Percentiles rank a stretch among this genome's conserved stretches.
These are phyloP conservation scores for Lucilia cuprina DNA, from an alignment of 1,140 invertebrate genomes.

Conservation along the genomic window DNA sequence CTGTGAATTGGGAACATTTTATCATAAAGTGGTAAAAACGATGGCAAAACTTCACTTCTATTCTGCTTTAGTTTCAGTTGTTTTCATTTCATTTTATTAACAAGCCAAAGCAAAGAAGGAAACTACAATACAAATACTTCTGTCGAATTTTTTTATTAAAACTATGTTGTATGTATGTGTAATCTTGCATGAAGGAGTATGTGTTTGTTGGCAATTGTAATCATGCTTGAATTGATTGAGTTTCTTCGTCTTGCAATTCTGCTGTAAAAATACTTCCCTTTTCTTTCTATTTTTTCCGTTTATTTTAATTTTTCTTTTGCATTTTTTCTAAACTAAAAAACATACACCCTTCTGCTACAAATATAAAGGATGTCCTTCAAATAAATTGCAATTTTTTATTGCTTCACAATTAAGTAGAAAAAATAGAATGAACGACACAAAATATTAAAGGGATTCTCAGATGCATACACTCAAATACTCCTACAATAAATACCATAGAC, in stretches of 20 bases:
- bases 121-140: neutral
- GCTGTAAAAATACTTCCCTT: neutral
- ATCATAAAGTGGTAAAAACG: neutral
- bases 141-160: neutral
- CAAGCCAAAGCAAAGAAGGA: neutral
- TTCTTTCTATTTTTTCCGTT: constrained; percentile 23
- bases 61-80: neutral
- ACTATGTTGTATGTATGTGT: neutral
- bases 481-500: neutral
- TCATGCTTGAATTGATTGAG: constrained; percentile 48
- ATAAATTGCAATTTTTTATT: constrained; percentile 61
- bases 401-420: constrained; percentile 60
- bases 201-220: constrained; percentile 21
- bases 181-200: neutral
- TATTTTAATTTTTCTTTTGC: constrained; percentile 12
- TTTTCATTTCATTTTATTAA: neutral
- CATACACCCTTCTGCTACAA: constrained; percentile 33
- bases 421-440: neutral
- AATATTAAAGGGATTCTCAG: neutral
- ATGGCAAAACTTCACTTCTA: neutral
- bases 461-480: neutral
- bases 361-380: constrained; percentile 53
- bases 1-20: neutral
- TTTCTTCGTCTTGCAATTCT: constrained; percentile 17
- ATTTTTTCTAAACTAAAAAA: neutral